Base-by-base conservation (phyloP, 2,888 invertebrate genomes). In the Caenorhabditis drosophilae region DNA sequence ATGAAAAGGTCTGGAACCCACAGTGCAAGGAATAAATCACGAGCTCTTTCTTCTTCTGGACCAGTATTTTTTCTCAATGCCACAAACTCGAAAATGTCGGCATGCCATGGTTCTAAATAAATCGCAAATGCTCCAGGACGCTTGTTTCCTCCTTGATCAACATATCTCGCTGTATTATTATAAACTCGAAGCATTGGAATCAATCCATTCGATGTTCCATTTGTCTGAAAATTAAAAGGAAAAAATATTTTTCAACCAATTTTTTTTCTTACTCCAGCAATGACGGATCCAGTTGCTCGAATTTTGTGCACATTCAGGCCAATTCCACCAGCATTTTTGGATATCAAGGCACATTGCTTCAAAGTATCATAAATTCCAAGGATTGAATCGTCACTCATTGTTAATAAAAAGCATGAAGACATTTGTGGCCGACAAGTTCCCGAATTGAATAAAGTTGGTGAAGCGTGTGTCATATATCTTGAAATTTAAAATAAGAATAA, bases 401-500 rank as follows among this genome's bases (percentile, higher is more conserved):
- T 92, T 61, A 98, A 85, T 23, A 97, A 87, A 83, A 96, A 98
- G 84, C 97, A 97, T 42, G 95, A 89, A 0, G 95, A 95, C 62
- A 98, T 86, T 84, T 97, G 96, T 15, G 96, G 94, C 31, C 73
- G 67, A 18, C 89, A 89, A 1, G 97, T 96, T 25, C 92, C 96
- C 38, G 97, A 92, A 71, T 95, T 91, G 85, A 96, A 98, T 31
- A 98, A 87, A 0, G 98, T 98, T 0, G 98, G 96, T 26, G 95
- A 94, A 2, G 96, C 97, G 86, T 98, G 97, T 0, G 95, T 98
- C 84, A 98, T 98, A 87, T 91, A 96, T n/a, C n/a, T n/a, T n/a
- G n/a, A n/a, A n/a, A n/a, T n/a, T n/a, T n/a, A n/a, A n/a, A n/a
- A n/a, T n/a, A n/a, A n/a, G n/a, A n/a, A n/a, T n/a, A n/a, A n/a